Base-by-base conservation (phyloP, 2,888 invertebrate genomes). In the Limnephilus lunatus region DNA sequence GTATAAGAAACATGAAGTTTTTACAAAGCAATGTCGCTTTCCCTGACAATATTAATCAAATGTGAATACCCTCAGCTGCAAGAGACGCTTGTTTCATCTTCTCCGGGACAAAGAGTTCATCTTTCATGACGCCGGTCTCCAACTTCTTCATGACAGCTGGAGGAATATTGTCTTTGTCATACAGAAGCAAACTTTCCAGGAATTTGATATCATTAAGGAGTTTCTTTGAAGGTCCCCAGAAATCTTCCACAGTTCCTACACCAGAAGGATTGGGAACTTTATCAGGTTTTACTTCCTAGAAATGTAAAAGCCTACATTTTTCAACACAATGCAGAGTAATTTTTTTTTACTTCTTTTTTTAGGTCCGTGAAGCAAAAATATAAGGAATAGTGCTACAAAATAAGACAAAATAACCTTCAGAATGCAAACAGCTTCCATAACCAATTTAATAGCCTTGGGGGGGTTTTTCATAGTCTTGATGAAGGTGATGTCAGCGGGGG, bases 401-500 rank as follows among this genome's bases (percentile, higher is more conserved):
- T 48, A 14, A 48, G 15, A 48, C 3, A 48, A 48, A 15, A 48
- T 48, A 48, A 97, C 97, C 96, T 98, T 98, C 93, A 99, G 96
- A 94, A 99, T 98, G 94, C 99, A 99, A 93, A 99, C 97, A 87
- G 98, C 98, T 95, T 99, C 99, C 98, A 99, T 98, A 4, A 99
- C 98, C 39, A 98, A 96, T 94, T 98, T 98, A 12, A 99, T 98
- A 32, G 98, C 98, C 94, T 97, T 97, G 0, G 99, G 99, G 0
- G 99, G 99, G 96, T 98, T 98, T 96, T 99, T 99, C 99, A 99
- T 99, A 0, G 99, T 98, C 95, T 99, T 99, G 83, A 99, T 98
- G 93, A 99, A 97, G 4, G 99, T 98, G 93, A 99, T 98, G 94
- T 99, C 99, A 91, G 97, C 97, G 3, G 98, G 97, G 39, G 99